Evolutionary conservation across 1,140 invertebrate species (phyloP).

Genomic region (Drosophila subobscura): DNA sequence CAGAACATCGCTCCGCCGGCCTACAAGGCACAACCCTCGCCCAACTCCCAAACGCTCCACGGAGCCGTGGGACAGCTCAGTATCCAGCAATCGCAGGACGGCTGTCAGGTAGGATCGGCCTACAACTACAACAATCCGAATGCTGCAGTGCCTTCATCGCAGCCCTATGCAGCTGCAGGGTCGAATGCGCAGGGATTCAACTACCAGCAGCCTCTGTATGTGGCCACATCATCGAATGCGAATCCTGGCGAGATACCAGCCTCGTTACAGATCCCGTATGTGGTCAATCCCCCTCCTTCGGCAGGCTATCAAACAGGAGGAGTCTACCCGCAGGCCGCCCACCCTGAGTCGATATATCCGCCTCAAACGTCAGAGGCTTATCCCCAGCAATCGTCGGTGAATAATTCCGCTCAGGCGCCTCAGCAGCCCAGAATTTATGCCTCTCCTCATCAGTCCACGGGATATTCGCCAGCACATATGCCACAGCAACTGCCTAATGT

Average conservation of each 20-base stretch:
- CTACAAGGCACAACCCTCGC: slow-evolving; percentile 76
- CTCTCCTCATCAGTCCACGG: slow-evolving; percentile 4
- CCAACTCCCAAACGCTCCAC: slow-evolving; percentile 71
- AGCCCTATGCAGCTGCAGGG: slow-evolving; percentile 29
- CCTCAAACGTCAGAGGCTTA: slow-evolving; percentile 8
- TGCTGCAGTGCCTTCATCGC: slow-evolving; percentile 24
- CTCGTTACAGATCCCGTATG: slow-evolving; percentile 30
- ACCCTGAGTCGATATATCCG: not conserved
- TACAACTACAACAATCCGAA: slow-evolving; percentile 51
- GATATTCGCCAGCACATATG: not conserved
- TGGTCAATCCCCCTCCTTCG: slow-evolving; percentile 23
- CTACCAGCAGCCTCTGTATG: slow-evolving; percentile 72
- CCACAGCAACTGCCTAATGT: slow-evolving; percentile 4
- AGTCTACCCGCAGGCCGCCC: slow-evolving; percentile 15
- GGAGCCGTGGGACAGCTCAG: slow-evolving; percentile 52
- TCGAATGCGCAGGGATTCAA: slow-evolving; percentile 36
- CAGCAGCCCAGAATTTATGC: slow-evolving; percentile 29
- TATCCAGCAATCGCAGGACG: slow-evolving; percentile 45
- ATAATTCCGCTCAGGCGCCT: slow-evolving; percentile 5
- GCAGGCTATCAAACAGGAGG: slow-evolving; percentile 15
- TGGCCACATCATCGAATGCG: slow-evolving; percentile 52
- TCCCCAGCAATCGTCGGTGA: slow-evolving; percentile 2
- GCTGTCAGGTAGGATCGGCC: slow-evolving; percentile 1
- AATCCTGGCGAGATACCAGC: slow-evolving; percentile 8
- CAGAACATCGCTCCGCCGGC: slow-evolving; percentile 76